Evolutionary conservation across 2,797 vertebrate genomes (phyloP).

Genomic region (Leucoraja ocellata): DNA sequence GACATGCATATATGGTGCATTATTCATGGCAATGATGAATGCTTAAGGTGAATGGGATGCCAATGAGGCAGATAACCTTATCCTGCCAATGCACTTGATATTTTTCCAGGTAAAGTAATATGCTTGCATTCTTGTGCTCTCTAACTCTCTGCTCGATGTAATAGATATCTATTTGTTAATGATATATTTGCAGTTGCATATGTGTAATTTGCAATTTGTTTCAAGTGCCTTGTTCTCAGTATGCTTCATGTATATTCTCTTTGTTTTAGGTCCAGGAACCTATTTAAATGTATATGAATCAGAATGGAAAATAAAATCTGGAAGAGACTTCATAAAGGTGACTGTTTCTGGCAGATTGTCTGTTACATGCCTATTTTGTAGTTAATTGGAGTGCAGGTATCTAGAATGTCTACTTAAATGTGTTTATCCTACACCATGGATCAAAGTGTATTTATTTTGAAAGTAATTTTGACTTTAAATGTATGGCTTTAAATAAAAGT

Average conservation of each 20-base stretch:
- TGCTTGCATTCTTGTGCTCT: no score
- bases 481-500: not conserved
- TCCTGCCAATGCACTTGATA: no score
- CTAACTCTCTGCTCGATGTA: not conserved
- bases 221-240: not conserved
- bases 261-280: slow-evolving; percentile 37
- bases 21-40: no score
- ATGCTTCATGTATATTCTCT: not conserved
- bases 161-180: no score
- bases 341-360: not conserved
- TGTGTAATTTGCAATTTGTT: not conserved
- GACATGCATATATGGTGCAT: no score
- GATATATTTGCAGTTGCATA: no score
- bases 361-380: not conserved
- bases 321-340: slow-evolving; percentile 38
- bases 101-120: no score
- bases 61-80: no score
- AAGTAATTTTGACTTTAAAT: not conserved
- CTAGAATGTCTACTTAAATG: not conserved
- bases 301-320: slow-evolving; percentile 37
- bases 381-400: not conserved
- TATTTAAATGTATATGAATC: slow-evolving; percentile 38
- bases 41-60: no score
- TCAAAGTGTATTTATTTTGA: not conserved
- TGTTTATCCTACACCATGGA: no score